phyloP scores from a whole-genome alignment of 2,888 invertebrate species.

The Geotrupes spiniger region DNA sequence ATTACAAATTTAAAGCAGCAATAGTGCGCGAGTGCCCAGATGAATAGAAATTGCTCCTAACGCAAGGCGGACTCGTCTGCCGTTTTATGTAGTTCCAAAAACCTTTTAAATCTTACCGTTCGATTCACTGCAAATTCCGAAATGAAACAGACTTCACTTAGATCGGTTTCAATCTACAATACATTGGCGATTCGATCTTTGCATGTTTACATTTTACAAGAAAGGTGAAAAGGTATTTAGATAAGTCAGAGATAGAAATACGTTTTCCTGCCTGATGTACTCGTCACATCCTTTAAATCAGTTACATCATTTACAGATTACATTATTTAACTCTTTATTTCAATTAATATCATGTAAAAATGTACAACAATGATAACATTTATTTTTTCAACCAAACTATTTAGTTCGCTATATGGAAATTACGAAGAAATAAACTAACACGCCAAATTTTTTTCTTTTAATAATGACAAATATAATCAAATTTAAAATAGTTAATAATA shows the following conservation, averaged over 20 bases:
- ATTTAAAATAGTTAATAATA: too few species aligned
- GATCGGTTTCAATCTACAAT: constrained; percentile 31
- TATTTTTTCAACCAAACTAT: too few species aligned
- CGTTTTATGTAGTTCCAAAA: constrained; percentile 32
- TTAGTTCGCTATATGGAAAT: too few species aligned
- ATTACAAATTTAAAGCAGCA: constrained; percentile 32
- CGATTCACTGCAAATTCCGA: constrained; percentile 30
- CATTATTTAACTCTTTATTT: too few species aligned
- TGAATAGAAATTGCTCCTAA: constrained; percentile 32
- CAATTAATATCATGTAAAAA: too few species aligned
- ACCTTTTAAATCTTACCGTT: constrained; percentile 34
- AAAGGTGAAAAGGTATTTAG: constrained; percentile 18
- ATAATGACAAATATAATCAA: too few species aligned
- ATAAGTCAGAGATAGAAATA: constrained; percentile 10
- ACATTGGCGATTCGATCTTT: constrained; percentile 25
- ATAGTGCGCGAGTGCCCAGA: constrained; percentile 24
- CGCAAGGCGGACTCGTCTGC: constrained; percentile 28
- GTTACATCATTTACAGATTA: too few species aligned
- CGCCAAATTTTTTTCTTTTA: too few species aligned
- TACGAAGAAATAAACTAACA: too few species aligned
- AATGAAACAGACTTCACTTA: constrained; percentile 26
- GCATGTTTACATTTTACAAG: constrained; percentile 24
- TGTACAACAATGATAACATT: too few species aligned
- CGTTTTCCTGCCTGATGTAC: too few species aligned
- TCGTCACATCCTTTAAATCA: too few species aligned